phyloP scores from a whole-genome alignment of 1,140 invertebrate species.

The Neodiprion fabricii region DNA sequence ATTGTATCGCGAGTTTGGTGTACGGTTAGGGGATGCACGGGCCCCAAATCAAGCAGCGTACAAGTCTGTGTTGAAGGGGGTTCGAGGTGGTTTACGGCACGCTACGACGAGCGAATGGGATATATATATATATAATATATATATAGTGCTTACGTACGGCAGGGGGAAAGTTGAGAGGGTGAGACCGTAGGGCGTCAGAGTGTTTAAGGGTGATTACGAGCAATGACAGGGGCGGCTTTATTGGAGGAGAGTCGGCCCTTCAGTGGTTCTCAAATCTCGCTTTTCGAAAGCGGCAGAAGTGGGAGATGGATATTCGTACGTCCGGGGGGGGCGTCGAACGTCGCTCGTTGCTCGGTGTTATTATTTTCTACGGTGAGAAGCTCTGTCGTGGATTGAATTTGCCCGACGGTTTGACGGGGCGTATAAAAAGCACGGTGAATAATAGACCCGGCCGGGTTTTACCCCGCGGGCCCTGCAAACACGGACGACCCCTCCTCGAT shows the following conservation, averaged over 20 bases:
- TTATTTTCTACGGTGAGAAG: slow-evolving; percentile 45
- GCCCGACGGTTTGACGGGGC: slow-evolving; percentile 56
- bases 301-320: neutral
- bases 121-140: slow-evolving; percentile 3
- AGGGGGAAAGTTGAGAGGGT: slow-evolving; percentile 35
- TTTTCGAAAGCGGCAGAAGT: neutral
- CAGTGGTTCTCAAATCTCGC: slow-evolving; percentile 47
- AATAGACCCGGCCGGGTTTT: slow-evolving; percentile 50
- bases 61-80: too few species aligned
- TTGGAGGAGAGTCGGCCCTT: slow-evolving; percentile 42
- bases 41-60: too few species aligned
- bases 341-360: neutral
- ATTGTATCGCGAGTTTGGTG: slow-evolving; percentile 50
- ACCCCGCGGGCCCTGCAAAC: slow-evolving; percentile 46
- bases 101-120: too few species aligned
- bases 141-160: neutral
- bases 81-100: too few species aligned
- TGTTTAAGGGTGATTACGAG: slow-evolving; percentile 63
- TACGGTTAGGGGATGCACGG: too few species aligned
- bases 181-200: slow-evolving; percentile 55
- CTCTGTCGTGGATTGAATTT: slow-evolving; percentile 56
- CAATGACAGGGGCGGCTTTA: slow-evolving; percentile 61
- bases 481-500: slow-evolving; percentile 31
- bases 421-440: slow-evolving; percentile 59
- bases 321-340: neutral